A percentile compares a stretch with the other conserved stretches of the same genome.
Evolutionary conservation across 2,888 invertebrate genomes (phyloP).

Genomic region (Diaperis boleti): DNA sequence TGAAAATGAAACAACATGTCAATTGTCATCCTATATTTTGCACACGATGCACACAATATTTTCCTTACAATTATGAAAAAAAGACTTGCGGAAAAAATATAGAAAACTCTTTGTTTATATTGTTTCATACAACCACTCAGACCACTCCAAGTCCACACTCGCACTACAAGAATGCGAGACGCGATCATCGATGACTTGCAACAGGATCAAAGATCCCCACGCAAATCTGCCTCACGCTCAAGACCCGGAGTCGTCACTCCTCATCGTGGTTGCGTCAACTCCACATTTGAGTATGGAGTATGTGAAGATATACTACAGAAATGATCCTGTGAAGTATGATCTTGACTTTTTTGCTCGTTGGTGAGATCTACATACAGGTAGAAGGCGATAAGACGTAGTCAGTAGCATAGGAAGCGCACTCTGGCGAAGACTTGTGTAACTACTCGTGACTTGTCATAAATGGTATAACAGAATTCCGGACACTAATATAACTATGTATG

Average conservation of each 20-base stretch:
- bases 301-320: slow-evolving; percentile 14
- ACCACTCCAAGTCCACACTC: slow-evolving; percentile 4
- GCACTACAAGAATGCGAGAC: neutral
- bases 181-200: slow-evolving; percentile 61
- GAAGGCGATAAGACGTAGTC: neutral
- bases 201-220: slow-evolving; percentile 39
- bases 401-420: neutral
- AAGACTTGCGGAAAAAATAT: too few species aligned
- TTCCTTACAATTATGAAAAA: too few species aligned
- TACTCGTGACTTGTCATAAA: too few species aligned
- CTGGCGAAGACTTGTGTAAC: neutral
- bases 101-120: neutral
- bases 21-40: too few species aligned
- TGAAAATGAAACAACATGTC: too few species aligned
- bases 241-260: slow-evolving; percentile 68
- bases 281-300: slow-evolving; percentile 67
- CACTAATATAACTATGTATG: too few species aligned
- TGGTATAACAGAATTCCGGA: too few species aligned
- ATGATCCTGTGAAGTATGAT: slow-evolving; percentile 17
- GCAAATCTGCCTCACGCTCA: slow-evolving; percentile 67
- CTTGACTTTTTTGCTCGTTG: neutral
- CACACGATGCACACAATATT: too few species aligned
- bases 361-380: neutral
- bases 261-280: slow-evolving; percentile 72
- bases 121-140: slow-evolving; percentile 7